These are phyloP conservation scores for human (Homo sapiens) DNA, from an alignment of 2,113 vertebrate genomes.

Conservation along the genomic window GRCh38 chr1:113298501-113299000, in stretches of 20 bases:
- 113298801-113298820: constrained; percentile 78
- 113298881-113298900: constrained; percentile 77
- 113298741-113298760: constrained; percentile 65
- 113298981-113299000: constrained; percentile 66
- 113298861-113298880: constrained; percentile 77
- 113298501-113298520: background rate
- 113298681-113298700: constrained; percentile 42
- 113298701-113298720: background rate
- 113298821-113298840: constrained; percentile 74
- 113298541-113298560: background rate
- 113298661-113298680: background rate
- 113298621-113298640: constrained; percentile 3
- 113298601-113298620: background rate
- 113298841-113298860: constrained; percentile 77
- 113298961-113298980: constrained; percentile 79
- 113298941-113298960: constrained; percentile 72
- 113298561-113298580: background rate
- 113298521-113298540: background rate
- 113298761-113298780: constrained; percentile 69
- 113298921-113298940: constrained; percentile 79
- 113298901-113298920: constrained; percentile 79
- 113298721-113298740: constrained; percentile 44
- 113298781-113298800: constrained; percentile 73
- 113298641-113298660: background rate
- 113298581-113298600: rapidly evolving